Evolutionary conservation across 2,888 invertebrate species (phyloP), one percentile per base, ranked within the genome.

Genomic region (Nudaria mundana): DNA sequence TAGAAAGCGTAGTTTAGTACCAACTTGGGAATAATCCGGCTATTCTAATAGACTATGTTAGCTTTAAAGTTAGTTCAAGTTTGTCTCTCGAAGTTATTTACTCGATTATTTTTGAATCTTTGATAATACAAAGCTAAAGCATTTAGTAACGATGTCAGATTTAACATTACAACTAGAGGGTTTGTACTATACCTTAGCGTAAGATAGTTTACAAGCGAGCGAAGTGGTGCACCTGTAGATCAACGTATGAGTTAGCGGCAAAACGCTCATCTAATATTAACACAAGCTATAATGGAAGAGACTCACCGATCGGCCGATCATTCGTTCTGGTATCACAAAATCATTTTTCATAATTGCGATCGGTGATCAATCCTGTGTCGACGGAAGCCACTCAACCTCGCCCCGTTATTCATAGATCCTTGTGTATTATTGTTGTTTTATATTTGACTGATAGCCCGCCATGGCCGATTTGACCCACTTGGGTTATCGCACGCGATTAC

Each of bases 341-440:
- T 81, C 77, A 84, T 84, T 83, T 83, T 82, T 85, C 83, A 85
- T 83, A 84, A 85, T 85, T 78, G 77, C 72, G 73, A 73, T 62
- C 62, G 60, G 56, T 63, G 69, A 87, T 87, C 86, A 82, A 87
- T 86, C 85, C 77, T 79, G 48, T 55, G 71, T 72, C 73, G 72
- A 68, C 82, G 82, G 85, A 84, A 86, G 79, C 72, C 77, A 81
- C 83, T 84, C 82, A 63, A 75, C 76, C 79, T 69, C 72, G 71
- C 71, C 75, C 66, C 48, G 61, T 54, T 63, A 65, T 52, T 61
- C 64, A 61, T 66, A 66, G 66, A 67, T 72, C 78, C 72, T 56
- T 57, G 58, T 56, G 46, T 76, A 67, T 72, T 76, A 78, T 76
- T 81, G 78, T 77, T 77, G 72, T 79, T 79, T n/a, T 76, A 74